A percentile compares a stretch with the other conserved stretches of the same genome.
Conservation (phyloP, 2,888 invertebrate genomes). For the Dicyrtoma fusca region DNA sequence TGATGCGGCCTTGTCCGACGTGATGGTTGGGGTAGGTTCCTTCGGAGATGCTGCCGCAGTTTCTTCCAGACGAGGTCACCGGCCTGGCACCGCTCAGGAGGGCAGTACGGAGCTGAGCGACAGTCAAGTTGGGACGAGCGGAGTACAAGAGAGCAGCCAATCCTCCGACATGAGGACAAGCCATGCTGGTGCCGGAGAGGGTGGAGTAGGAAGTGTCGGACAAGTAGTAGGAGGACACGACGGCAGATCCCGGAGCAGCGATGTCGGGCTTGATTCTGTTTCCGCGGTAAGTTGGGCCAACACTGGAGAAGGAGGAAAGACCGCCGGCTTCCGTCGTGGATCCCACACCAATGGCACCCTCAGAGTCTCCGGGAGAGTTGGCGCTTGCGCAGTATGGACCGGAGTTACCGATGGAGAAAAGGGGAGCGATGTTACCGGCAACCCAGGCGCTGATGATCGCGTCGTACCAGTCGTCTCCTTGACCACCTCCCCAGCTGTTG, state of each 20-base stretch:
- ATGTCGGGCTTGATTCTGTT: constrained; percentile 23
- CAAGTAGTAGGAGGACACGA: too few relatives aligned
- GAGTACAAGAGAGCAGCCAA: constrained; percentile 6
- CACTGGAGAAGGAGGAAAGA: too few relatives aligned
- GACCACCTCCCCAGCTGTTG: too few relatives aligned
- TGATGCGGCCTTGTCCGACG: not conserved
- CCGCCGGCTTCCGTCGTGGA: too few relatives aligned
- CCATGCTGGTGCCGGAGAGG: constrained; percentile 31
- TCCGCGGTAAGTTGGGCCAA: constrained; percentile 13
- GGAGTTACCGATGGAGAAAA: constrained; percentile 32
- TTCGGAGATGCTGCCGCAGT: constrained; percentile 19
- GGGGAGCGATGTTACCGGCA: constrained; percentile 1
- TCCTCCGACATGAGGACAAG: constrained; percentile 17
- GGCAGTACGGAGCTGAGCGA: not conserved
- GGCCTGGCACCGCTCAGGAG: constrained; percentile 12
- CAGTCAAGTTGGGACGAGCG: too few relatives aligned
- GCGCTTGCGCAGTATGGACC: constrained; percentile 19
- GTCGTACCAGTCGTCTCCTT: constrained; percentile 11
- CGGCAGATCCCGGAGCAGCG: too few relatives aligned
- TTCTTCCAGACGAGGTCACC: constrained; percentile 2
- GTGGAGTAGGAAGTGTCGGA: too few relatives aligned
- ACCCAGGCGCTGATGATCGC: constrained; percentile 23
- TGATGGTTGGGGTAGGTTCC: too few relatives aligned
- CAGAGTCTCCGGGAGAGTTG: constrained; percentile 18
- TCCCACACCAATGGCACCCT: constrained; percentile 21